Percentiles rank a stretch among this genome's conserved stretches.
These are phyloP conservation scores for Acleris laterana DNA, from an alignment of 2,888 invertebrate genomes.

Conservation along the genomic window DNA sequence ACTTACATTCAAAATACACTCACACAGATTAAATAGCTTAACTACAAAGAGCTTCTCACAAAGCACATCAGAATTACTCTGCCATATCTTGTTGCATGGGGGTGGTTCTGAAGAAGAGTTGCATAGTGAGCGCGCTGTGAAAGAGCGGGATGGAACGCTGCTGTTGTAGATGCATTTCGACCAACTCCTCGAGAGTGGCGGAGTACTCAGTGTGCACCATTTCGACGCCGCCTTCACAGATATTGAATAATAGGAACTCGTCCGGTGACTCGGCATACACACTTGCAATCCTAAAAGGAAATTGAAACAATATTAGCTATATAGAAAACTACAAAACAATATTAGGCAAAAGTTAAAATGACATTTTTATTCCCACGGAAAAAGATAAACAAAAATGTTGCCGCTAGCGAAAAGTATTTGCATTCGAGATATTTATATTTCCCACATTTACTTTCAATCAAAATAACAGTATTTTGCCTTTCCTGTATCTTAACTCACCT, in stretches of 20 bases:
- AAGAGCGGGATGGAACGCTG: constrained; percentile 95
- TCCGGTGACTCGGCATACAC: constrained; percentile 94
- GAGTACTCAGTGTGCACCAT: constrained; percentile 94
- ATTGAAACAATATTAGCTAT: neutral
- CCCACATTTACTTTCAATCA: too few relatives aligned
- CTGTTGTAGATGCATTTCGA: constrained; percentile 90
- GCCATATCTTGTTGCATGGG: constrained; percentile 58
- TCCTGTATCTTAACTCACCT: too few relatives aligned
- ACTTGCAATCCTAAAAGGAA: constrained; percentile 87
- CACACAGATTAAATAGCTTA: too few relatives aligned
- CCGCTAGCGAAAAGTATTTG: too few relatives aligned
- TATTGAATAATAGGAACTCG: constrained; percentile 92
- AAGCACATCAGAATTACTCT: constrained; percentile 39
- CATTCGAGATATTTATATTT: too few relatives aligned
- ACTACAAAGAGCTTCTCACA: neutral
- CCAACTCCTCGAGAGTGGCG: constrained; percentile 87
- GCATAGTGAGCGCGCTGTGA: constrained; percentile 92
- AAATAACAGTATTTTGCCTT: too few relatives aligned
- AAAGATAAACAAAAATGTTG: too few relatives aligned
- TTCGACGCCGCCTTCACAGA: constrained; percentile 90
- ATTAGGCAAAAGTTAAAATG: neutral
- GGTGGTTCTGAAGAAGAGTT: constrained; percentile 91
- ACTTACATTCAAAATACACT: too few relatives aligned
- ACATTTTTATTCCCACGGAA: too few relatives aligned
- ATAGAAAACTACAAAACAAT: neutral